Evolutionary conservation across 1,140 invertebrate genomes (phyloP).

Genomic region (Mesaphorura yosii): DNA sequence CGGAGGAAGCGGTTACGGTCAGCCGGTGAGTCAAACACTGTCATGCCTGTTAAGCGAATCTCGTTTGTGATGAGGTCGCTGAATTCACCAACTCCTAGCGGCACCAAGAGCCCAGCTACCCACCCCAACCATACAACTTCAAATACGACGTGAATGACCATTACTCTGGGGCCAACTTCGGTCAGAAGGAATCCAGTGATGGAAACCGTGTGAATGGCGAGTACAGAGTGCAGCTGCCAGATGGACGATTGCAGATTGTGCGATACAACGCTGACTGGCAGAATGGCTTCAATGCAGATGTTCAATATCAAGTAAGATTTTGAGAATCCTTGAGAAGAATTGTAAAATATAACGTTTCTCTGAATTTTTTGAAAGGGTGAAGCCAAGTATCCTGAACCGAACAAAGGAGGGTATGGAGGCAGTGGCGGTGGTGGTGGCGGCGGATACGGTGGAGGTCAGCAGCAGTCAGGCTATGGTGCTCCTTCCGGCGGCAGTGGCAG

Average conservation of each 20-base stretch:
- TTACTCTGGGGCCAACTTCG: slow-evolving; percentile 34
- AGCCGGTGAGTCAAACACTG: background rate
- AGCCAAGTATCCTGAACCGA: slow-evolving; percentile 23
- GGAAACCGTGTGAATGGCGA: slow-evolving; percentile 34
- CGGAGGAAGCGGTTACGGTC: slow-evolving; percentile 16
- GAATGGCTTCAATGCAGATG: slow-evolving; percentile 31
- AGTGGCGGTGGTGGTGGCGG: slow-evolving; percentile 1
- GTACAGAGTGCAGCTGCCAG: slow-evolving; percentile 33
- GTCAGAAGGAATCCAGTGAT: slow-evolving; percentile 33
- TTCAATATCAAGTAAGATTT: slow-evolving; percentile 24
- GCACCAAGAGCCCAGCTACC: slow-evolving; percentile 21
- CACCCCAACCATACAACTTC: slow-evolving; percentile 36
- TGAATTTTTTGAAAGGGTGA: slow-evolving; percentile 14
- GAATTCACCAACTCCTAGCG: background rate
- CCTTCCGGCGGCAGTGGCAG: slow-evolving; percentile 36
- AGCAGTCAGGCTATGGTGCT: too few species aligned
- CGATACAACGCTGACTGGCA: slow-evolving; percentile 27
- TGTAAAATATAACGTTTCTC: slow-evolving; percentile 1
- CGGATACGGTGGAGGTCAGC: slow-evolving; percentile 37
- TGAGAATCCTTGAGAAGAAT: too few species aligned
- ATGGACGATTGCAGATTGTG: slow-evolving; percentile 29
- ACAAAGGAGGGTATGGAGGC: background rate
- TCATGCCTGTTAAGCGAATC: background rate
- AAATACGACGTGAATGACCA: slow-evolving; percentile 35
- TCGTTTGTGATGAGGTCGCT: background rate